phyloP scores from a whole-genome alignment of 2,797 vertebrate genomes.

The Sebastiscus tertius region DNA sequence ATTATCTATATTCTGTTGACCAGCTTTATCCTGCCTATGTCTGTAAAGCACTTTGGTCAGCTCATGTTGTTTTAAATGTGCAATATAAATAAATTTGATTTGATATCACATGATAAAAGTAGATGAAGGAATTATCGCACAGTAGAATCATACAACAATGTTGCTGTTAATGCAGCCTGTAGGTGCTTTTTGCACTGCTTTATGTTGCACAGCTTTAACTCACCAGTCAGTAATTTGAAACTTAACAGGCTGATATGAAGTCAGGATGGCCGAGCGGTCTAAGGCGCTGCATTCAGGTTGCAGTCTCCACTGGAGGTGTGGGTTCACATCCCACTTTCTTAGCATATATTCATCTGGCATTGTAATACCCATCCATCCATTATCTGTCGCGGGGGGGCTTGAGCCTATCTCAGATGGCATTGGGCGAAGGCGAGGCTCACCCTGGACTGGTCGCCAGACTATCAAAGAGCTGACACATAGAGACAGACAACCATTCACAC shows the following conservation, averaged over 20 bases:
- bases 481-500: neutral
- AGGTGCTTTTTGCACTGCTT: neutral
- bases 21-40: no score
- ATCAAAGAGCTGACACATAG: neutral
- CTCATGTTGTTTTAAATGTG: no score
- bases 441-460: neutral
- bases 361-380: neutral
- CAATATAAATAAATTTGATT: no score
- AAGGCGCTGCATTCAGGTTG: neutral
- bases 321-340: neutral
- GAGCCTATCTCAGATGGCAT: neutral
- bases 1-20: no score
- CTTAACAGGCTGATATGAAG: accelerated
- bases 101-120: neutral
- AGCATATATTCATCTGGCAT: neutral
- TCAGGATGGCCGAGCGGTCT: neutral
- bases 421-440: neutral
- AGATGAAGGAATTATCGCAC: neutral
- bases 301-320: neutral
- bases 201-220: no score
- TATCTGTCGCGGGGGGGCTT: no score
- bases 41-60: no score
- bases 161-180: neutral
- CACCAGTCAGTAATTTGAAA: neutral
- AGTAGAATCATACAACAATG: neutral